These are phyloP conservation scores for Pseudotriccus pelzelni DNA, from an alignment of 2,797 vertebrate species.

Conservation along the genomic window DNA sequence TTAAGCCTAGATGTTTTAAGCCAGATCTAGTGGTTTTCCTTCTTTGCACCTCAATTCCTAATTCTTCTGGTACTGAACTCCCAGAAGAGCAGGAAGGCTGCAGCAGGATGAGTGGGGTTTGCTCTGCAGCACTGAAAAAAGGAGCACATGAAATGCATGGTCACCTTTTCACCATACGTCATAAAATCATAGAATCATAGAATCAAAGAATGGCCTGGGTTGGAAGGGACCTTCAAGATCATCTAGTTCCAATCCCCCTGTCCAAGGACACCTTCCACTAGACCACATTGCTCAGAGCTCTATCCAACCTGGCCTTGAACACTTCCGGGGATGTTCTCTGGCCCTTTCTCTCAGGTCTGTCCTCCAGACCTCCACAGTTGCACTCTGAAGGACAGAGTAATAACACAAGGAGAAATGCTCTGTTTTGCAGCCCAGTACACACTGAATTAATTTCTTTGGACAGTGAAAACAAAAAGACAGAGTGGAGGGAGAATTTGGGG, in stretches of 20 bases:
- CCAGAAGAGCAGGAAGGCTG: neutral
- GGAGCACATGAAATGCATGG: neutral
- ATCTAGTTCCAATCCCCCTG: neutral
- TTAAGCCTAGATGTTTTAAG: neutral
- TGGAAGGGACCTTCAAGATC: neutral
- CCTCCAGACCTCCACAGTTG: neutral
- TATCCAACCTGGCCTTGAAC: neutral
- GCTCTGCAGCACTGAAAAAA: conserved; percentile 1
- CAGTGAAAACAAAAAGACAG: neutral
- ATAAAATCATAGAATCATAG: neutral
- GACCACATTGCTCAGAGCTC: neutral
- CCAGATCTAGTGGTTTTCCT: neutral
- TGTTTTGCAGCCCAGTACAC: neutral
- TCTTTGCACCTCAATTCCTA: neutral
- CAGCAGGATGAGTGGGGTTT: neutral
- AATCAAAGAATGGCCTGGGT: neutral
- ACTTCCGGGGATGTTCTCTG: neutral
- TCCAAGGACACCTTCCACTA: neutral
- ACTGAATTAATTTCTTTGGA: neutral
- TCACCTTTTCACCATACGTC: neutral
- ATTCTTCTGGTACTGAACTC: neutral
- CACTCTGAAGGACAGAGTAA: neutral
- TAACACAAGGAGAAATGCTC: neutral
- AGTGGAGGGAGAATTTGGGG: neutral
- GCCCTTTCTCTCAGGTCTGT: neutral